A percentile compares a stretch with the other conserved stretches of the same genome.
These are phyloP conservation scores for Esox niger DNA, from an alignment of 2,113 vertebrate species.

Conservation along the genomic window DNA sequence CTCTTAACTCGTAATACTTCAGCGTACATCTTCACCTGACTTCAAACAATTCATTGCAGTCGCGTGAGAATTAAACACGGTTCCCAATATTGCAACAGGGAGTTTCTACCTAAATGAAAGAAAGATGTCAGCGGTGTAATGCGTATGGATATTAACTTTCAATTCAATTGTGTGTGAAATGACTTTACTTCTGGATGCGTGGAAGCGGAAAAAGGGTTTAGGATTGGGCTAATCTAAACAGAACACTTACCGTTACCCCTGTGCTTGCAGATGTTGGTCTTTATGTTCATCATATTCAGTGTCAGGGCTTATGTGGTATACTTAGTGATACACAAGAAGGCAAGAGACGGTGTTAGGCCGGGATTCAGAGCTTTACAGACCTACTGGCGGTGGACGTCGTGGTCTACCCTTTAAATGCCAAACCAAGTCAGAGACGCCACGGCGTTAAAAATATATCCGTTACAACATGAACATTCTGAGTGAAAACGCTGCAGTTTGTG, in stretches of 20 bases:
- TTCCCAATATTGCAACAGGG: background rate
- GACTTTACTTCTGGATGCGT: slow-evolving; percentile 51
- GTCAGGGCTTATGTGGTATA: background rate
- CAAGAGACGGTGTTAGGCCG: too few species aligned
- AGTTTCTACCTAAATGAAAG: background rate
- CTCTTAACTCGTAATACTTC: too few species aligned
- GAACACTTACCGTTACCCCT: slow-evolving; percentile 53
- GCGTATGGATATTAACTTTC: slow-evolving; percentile 52
- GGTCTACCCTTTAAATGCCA: too few species aligned
- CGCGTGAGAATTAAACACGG: background rate
- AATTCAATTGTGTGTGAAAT: slow-evolving; percentile 53
- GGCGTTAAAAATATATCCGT: too few species aligned
- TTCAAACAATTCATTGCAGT: background rate
- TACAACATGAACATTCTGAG: too few species aligned
- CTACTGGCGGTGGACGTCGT: too few species aligned
- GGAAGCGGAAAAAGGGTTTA: slow-evolving; percentile 51
- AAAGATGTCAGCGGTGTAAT: slow-evolving; percentile 34
- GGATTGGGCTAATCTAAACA: slow-evolving; percentile 59
- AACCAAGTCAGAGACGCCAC: too few species aligned
- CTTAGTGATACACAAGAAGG: too few species aligned
- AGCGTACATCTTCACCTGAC: too few species aligned
- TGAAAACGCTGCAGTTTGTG: too few species aligned
- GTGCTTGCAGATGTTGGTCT: slow-evolving; percentile 39
- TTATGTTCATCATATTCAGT: background rate
- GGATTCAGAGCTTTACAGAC: too few species aligned